Percentiles rank a stretch among this genome's conserved stretches.
phyloP scores from a whole-genome alignment of 1,140 invertebrate genomes.

The Pseudomyrmex cubaensis region DNA sequence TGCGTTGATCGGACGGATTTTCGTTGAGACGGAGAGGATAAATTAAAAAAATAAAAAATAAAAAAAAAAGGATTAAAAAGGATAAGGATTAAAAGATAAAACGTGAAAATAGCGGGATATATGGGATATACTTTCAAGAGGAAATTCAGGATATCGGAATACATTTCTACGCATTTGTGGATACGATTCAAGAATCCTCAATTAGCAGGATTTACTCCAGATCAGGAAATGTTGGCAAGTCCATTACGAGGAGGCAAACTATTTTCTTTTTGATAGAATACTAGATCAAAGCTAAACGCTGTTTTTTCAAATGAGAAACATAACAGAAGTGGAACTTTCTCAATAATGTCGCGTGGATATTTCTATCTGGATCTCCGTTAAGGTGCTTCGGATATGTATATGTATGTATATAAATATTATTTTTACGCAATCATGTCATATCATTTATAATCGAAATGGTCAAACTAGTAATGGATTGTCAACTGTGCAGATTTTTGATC shows the following conservation, averaged over 20 bases:
- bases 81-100: conserved; percentile 52
- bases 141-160: conserved; percentile 77
- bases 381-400: conserved; percentile 52
- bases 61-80: conserved; percentile 65
- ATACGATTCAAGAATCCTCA: conserved; percentile 73
- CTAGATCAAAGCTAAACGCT: conserved; percentile 54
- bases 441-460: conserved; percentile 52
- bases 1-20: conserved; percentile 83
- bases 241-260: conserved; percentile 76
- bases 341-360: conserved; percentile 45
- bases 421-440: conserved; percentile 34
- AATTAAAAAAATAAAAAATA: conserved; percentile 74
- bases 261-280: conserved; percentile 65
- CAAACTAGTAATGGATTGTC: conserved; percentile 73
- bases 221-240: conserved; percentile 78
- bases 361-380: conserved; percentile 52
- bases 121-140: conserved; percentile 76
- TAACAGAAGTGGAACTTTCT: conserved; percentile 45
- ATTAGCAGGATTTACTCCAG: conserved; percentile 79
- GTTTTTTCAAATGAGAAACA: conserved; percentile 35
- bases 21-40: conserved; percentile 78
- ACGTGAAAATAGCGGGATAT: conserved; percentile 70
- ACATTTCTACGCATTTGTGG: conserved; percentile 59
- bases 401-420: conserved; percentile 27
- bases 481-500: conserved; percentile 54